phyloP scores from a whole-genome alignment of 2,888 invertebrate genomes.

The Eupithecia tripunctaria region DNA sequence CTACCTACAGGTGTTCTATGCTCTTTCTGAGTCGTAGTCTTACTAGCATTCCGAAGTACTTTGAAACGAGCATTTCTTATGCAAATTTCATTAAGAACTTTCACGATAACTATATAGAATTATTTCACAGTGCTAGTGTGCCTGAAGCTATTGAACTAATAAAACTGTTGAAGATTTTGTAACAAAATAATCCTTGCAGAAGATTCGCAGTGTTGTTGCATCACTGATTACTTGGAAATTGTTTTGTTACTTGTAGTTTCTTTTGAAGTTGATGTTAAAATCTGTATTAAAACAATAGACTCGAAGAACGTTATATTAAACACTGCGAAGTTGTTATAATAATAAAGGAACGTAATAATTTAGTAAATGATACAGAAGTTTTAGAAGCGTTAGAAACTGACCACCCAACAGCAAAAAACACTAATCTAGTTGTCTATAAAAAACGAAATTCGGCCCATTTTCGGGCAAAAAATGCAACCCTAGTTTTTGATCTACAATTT shows the following conservation, averaged over 20 bases:
- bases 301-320: not conserved
- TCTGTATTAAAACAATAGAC: conserved; percentile 7
- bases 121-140: conserved; percentile 13
- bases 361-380: conserved; percentile 32
- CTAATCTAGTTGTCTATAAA: conserved; percentile 30
- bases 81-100: conserved; percentile 31
- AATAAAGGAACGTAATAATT: conserved; percentile 10
- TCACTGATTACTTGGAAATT: conserved; percentile 18
- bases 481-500: conserved; percentile 17
- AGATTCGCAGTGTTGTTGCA: conserved; percentile 18
- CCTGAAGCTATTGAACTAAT: conserved; percentile 14
- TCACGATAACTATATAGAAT: conserved; percentile 21
- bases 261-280: conserved; percentile 9
- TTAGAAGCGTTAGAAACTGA: conserved; percentile 34
- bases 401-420: conserved; percentile 39
- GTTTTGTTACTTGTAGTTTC: conserved; percentile 7
- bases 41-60: conserved; percentile 17
- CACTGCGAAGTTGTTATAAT: not conserved
- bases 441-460: conserved; percentile 40
- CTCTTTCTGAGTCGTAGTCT: not conserved
- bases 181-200: conserved; percentile 12
- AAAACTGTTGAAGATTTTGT: conserved; percentile 15
- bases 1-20: conserved; percentile 11
- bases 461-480: conserved; percentile 29
- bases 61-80: conserved; percentile 27